Evolutionary conservation across 37 sponge, comb jelly and placozoan species (phyloP).

Genomic region (Theonella swinhoei): DNA sequence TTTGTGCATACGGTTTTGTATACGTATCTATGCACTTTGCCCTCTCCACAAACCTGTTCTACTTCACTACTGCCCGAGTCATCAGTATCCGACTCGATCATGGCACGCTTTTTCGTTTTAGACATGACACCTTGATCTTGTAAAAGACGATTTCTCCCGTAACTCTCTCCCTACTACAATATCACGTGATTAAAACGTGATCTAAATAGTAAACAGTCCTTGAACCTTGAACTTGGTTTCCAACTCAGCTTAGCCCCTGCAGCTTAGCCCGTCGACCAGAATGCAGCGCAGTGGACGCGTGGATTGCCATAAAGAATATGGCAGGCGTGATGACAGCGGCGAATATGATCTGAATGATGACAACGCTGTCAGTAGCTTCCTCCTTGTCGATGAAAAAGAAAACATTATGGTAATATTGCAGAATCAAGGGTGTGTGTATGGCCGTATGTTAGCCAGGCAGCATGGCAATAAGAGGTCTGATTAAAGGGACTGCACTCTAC

Average conservation of each 20-base stretch:
- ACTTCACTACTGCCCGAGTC: slow-evolving; percentile 58
- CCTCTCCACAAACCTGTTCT: no score
- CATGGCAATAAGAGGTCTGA: not conserved
- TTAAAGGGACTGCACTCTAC: not conserved
- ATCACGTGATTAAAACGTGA: not conserved
- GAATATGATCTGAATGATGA: not conserved
- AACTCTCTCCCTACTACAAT: not conserved
- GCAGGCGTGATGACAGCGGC: not conserved
- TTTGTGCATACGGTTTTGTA: no score
- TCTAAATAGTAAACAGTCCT: not conserved
- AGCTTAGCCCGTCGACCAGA: no score
- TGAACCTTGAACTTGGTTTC: no score
- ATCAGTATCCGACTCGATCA: slow-evolving; percentile 76
- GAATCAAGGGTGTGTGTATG: not conserved
- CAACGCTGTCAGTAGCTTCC: slow-evolving; percentile 30
- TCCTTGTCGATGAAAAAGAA: slow-evolving; percentile 72
- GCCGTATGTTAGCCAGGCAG: not conserved
- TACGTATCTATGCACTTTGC: no score
- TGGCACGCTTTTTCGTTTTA: slow-evolving; percentile 59
- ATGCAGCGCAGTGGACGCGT: no score
- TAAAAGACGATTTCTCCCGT: no score
- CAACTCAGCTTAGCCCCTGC: no score
- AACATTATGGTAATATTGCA: slow-evolving; percentile 58
- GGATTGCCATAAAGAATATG: not conserved
- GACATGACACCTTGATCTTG: no score